Evolutionary conservation across 2,113 vertebrate genomes (phyloP).

Genomic region (Brachyistius frenatus): DNA sequence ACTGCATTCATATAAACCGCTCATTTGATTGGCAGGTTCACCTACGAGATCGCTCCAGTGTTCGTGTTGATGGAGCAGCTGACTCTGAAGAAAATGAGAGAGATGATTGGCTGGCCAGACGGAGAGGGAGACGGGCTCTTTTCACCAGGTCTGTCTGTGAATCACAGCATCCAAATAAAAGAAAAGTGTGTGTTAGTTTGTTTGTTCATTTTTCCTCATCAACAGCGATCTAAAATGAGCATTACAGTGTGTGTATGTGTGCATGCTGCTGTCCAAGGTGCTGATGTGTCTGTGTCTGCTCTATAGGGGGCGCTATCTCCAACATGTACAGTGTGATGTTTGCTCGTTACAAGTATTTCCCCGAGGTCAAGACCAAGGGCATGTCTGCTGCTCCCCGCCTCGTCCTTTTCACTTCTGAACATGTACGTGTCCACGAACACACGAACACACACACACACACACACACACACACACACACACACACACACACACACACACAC

Average conservation of each 20-base stretch:
- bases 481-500: too few relatives aligned
- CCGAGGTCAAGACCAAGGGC: slow-evolving; percentile 98
- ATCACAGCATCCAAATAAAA: background rate
- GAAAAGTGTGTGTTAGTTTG: background rate
- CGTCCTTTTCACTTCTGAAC: slow-evolving; percentile 98
- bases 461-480: too few relatives aligned
- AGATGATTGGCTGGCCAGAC: slow-evolving; percentile 95
- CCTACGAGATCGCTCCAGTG: slow-evolving; percentile 98
- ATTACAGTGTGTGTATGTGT: background rate
- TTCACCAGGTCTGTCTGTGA: slow-evolving; percentile 88
- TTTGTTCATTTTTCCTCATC: background rate
- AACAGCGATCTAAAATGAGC: background rate
- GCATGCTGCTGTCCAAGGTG: slow-evolving; percentile 28
- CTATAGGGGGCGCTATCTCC: slow-evolving; percentile 95
- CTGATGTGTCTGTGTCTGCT: slow-evolving; percentile 49
- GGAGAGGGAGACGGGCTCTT: slow-evolving; percentile 98
- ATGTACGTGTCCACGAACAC: slow-evolving; percentile 82
- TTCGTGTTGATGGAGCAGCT: slow-evolving; percentile 99
- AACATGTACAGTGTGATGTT: slow-evolving; percentile 99
- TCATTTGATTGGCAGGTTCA: slow-evolving; percentile 89
- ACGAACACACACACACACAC: too few relatives aligned
- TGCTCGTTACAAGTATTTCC: slow-evolving; percentile 97
- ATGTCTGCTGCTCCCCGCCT: slow-evolving; percentile 96
- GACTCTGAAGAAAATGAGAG: slow-evolving; percentile 98
- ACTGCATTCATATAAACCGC: background rate